phyloP scores from a whole-genome alignment of 2,113 vertebrate species.

The Rhynchomys soricoides region DNA sequence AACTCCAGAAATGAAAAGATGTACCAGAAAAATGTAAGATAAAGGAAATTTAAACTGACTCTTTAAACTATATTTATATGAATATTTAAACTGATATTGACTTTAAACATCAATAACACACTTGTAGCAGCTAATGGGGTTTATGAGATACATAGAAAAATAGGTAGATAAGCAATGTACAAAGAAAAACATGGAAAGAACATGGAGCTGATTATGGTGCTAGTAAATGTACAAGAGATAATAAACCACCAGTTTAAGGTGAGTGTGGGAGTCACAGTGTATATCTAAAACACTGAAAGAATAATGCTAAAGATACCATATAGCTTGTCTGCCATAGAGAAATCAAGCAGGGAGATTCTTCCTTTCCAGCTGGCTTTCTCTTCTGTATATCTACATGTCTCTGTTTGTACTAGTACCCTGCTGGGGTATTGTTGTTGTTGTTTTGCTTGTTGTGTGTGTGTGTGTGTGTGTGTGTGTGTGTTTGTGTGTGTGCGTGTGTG shows the following conservation, averaged over 20 bases:
- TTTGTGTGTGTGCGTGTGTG: too few species aligned
- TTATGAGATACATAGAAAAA: not conserved
- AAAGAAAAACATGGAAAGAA: not conserved
- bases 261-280: not conserved
- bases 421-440: not conserved
- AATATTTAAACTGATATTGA: not conserved
- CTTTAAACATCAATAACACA: not conserved
- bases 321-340: not conserved
- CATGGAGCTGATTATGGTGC: not conserved
- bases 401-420: not conserved
- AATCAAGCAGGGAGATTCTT: not conserved
- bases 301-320: not conserved
- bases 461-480: too few species aligned
- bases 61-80: too few species aligned
- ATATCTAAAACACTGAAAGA: not conserved
- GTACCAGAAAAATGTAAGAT: not conserved
- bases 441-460: too few species aligned
- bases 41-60: not conserved
- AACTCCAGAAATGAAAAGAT: not conserved
- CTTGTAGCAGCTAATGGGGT: not conserved
- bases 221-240: not conserved
- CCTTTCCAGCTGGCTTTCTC: not conserved
- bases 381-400: not conserved
- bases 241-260: not conserved
- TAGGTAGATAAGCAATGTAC: not conserved